A percentile compares a stretch with the other conserved stretches of the same genome.
phyloP scores from a whole-genome alignment of 2,113 vertebrate species.

The Pteronura brasiliensis region DNA sequence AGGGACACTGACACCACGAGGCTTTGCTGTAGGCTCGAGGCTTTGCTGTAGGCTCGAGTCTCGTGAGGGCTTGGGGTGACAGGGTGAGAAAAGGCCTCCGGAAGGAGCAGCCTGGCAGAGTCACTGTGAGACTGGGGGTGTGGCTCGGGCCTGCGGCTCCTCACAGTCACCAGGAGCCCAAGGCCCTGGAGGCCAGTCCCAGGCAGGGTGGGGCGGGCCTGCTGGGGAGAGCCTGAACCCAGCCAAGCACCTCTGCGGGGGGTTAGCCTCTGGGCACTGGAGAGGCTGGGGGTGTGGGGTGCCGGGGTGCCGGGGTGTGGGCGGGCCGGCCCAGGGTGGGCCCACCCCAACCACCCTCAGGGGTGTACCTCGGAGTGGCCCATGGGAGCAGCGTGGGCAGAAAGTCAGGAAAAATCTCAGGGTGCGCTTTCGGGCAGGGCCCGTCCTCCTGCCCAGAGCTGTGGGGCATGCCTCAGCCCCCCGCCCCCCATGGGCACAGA shows the following conservation, averaged over 20 bases:
- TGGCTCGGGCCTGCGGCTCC: not conserved
- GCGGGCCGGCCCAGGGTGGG: not conserved
- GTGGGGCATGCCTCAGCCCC: rapidly evolving
- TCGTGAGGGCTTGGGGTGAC: not conserved
- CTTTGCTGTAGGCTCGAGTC: not conserved
- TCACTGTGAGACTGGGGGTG: not conserved
- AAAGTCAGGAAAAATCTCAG: not conserved
- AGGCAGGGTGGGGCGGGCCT: no score
- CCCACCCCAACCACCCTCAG: not conserved
- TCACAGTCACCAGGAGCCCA: not conserved
- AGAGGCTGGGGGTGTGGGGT: not conserved
- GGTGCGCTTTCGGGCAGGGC: no score
- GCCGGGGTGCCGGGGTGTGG: not conserved
- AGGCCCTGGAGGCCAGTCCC: not conserved
- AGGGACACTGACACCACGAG: rapidly evolving
- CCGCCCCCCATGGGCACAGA: rapidly evolving
- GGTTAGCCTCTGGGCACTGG: not conserved
- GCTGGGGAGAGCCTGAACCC: not conserved
- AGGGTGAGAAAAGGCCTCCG: not conserved
- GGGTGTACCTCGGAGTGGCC: not conserved
- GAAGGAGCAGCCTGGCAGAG: not conserved
- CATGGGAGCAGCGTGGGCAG: not conserved
- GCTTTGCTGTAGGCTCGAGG: not conserved
- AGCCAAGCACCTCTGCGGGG: not conserved
- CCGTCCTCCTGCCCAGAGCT: rapidly evolving